Evolutionary conservation across 2,113 vertebrate species (phyloP), one percentile per base, ranked within the genome.

Genomic region (Xenopus tropicalis): DNA sequence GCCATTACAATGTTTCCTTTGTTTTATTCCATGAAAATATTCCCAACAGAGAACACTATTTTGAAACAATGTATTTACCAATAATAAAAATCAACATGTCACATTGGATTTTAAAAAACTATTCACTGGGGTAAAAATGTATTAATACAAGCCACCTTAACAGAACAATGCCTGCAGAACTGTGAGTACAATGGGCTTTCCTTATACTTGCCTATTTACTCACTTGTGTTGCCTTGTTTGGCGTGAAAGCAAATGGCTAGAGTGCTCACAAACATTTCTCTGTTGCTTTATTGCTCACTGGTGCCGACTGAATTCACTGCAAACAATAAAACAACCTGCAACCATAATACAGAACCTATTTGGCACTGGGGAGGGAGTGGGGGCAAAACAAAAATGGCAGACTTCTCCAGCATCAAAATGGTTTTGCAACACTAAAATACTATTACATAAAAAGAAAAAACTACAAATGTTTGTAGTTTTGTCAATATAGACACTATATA

Each of bases 1-100:
- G 80, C 83, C 86, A 87, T 85, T 88, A 88, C 88, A 91, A 90
- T 84, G 80, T 79, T 81, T 81, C 71, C 75, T 83, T 79, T 76
- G 77, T 83, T 72, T 93, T 92, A 90, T 94, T 96, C 90, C 93
- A 93, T 93, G 93, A 92, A 96, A 94, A 93, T 94, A 93, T 91
- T 94, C 88, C 92, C 86, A 88, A 87, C 88, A 91, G 90, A 91
- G 89, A 91, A 88, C 86, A 87, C 85, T 85, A 84, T 84, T 85
- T 85, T 83, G 87, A 89, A 92, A 91, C 88, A 93, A 92, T 91
- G 90, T 88, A 88, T 91, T 91, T 89, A 90, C 80, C 88, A 93
- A 91, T 93, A 90, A 82, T 87, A 93, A 87, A 61, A 93, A 93
- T 92, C 87, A 91, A 89, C 81, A 87, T 93, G 90, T 94, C 6